Evolutionary conservation across 2,888 invertebrate species (phyloP), one percentile per base, ranked within the genome.

Genomic region (Hypomecis atomaria): DNA sequence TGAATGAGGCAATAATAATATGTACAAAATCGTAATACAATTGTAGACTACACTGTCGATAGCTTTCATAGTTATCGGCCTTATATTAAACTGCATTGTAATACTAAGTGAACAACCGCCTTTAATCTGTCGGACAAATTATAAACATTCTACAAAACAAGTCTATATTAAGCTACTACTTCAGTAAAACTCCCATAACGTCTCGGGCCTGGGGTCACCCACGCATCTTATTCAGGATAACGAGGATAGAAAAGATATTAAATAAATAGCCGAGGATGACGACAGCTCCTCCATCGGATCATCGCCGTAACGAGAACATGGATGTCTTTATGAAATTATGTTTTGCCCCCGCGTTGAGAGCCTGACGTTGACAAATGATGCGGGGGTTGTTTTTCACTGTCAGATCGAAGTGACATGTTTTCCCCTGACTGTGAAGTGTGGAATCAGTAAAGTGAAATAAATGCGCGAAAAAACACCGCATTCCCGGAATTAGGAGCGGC

Each of bases 251-350:
- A 64, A 68, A 66, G 59, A 75, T 75, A 76, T 76, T 76, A 76
- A 79, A 79, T 81, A 78, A 80, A 81, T 78, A 80, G 76, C 78
- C 77, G 75, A 78, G 77, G 81, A 82, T 74, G 77, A 74, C 76
- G 71, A 78, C 56, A 58, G 62, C 47, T 57, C 59, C 59, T 78
- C 71, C 74, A 77, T 81, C 81, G 78, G 77, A 78, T 82, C 81
- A 73, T 79, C 80, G 75, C 78, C 78, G 79, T 85, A 84, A 87
- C 87, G 86, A 87, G 88, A 88, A 88, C 86, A 87, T 84, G 83
- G 86, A 90, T 88, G 87, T 90, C 89, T 90, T 89, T 90, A 90
- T 90, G 85, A 89, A 90, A 90, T 91, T 88, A 89, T 89, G 89
- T 88, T 89, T 87, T 86, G 85, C 86, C 78, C 81, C 76, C 79